Conservation (phyloP, 2,888 invertebrate species). For the Hemistola chrysoprasaria region DNA sequence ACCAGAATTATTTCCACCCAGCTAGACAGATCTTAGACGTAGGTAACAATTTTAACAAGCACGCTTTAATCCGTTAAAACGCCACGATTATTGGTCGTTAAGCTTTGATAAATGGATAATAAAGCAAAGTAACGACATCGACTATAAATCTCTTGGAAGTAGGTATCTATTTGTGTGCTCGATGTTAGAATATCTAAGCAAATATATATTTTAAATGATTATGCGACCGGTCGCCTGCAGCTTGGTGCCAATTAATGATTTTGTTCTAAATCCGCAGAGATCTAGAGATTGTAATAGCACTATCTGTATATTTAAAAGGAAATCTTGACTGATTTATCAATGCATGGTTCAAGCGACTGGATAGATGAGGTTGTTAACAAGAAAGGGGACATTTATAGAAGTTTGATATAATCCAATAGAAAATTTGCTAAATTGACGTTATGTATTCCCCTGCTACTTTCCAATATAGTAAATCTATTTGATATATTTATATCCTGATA, state of each 20-base stretch:
- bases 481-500: too few relatives aligned
- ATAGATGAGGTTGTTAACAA: too few relatives aligned
- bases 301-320: too few relatives aligned
- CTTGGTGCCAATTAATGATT: conserved; percentile 14
- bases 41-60: conserved; percentile 59
- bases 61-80: conserved; percentile 50
- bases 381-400: too few relatives aligned
- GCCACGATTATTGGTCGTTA: conserved; percentile 66
- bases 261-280: background rate
- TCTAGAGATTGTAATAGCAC: too few relatives aligned
- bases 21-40: conserved; percentile 37
- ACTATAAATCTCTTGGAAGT: conserved; percentile 53
- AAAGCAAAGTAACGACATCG: conserved; percentile 55
- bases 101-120: conserved; percentile 70
- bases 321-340: too few relatives aligned
- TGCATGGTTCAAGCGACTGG: too few relatives aligned
- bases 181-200: conserved; percentile 21
- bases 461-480: too few relatives aligned
- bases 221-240: conserved; percentile 5
- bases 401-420: too few relatives aligned
- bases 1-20: conserved; percentile 41
- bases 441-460: too few relatives aligned
- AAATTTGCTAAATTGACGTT: too few relatives aligned
- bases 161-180: conserved; percentile 35
- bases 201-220: conserved; percentile 15